These are phyloP conservation scores for Oithona nana DNA, from an alignment of 2,888 invertebrate genomes.

Conservation along the genomic window DNA sequence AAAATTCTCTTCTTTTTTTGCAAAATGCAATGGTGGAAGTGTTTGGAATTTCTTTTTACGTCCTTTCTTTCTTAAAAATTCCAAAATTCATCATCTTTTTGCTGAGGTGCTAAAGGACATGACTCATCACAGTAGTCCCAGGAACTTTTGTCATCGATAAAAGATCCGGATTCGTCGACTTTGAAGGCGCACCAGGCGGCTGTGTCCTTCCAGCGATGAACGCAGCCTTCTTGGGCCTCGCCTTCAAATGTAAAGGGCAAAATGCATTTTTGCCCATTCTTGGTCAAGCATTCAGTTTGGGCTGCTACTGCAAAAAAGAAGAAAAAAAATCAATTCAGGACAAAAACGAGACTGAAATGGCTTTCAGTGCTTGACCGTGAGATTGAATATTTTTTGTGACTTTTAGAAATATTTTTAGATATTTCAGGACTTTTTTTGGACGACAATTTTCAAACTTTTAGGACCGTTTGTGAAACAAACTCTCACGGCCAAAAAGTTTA, in stretches of 20 bases:
- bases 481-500: too few species aligned
- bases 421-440: too few species aligned
- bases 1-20: too few species aligned
- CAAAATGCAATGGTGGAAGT: too few species aligned
- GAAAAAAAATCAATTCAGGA: neutral
- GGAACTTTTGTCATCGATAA: neutral
- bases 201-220: slow-evolving; percentile 2
- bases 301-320: neutral
- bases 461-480: too few species aligned
- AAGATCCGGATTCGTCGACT: neutral
- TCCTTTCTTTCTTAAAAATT: too few species aligned
- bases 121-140: neutral
- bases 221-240: neutral
- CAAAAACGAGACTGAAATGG: neutral
- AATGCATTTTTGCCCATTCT: neutral
- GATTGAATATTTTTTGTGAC: neutral
- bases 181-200: neutral
- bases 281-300: too few species aligned
- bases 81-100: too few species aligned
- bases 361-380: too few species aligned
- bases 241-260: slow-evolving; percentile 1
- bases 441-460: too few species aligned
- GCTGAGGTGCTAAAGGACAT: too few species aligned
- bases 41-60: too few species aligned
- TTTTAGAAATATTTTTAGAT: neutral